Conservation (phyloP, 2,113 vertebrate genomes). For the Phylloscopus whistleri region DNA sequence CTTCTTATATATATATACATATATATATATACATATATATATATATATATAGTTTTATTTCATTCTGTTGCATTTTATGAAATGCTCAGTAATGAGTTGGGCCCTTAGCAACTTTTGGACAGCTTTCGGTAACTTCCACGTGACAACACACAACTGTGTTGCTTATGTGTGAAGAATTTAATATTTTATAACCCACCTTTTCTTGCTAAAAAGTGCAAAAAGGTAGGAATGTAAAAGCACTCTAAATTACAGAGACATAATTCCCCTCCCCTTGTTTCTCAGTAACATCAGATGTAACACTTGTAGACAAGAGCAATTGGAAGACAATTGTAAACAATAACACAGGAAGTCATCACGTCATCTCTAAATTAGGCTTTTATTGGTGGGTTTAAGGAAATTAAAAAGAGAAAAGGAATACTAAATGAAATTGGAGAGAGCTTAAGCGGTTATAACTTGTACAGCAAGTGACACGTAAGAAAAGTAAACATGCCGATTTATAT, state of each 20-base stretch:
- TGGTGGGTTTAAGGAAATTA: not conserved
- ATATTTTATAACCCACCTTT: not conserved
- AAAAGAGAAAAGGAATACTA: not conserved
- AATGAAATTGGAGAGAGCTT: not conserved
- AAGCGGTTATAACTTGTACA: not conserved
- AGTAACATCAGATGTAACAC: not conserved
- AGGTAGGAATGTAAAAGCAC: not conserved
- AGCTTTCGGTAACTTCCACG: rapidly evolving
- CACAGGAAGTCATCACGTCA: not conserved
- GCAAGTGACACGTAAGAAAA: not conserved
- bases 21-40: too few relatives aligned
- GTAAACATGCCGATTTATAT: not conserved
- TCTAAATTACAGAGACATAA: not conserved
- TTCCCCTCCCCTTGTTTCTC: not conserved
- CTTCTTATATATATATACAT: not conserved
- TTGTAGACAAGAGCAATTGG: not conserved
- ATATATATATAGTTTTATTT: not conserved
- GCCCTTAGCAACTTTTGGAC: not conserved
- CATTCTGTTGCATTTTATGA: not conserved
- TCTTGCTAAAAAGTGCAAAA: not conserved
- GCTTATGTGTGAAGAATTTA: not conserved
- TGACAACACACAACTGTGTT: not conserved
- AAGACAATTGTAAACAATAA: not conserved
- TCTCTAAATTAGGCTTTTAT: not conserved
- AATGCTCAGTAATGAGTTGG: not conserved